Percentiles rank a stretch among this genome's conserved stretches.
Conservation (phyloP, 2,113 vertebrate species). For the Baryphthengus martii region DNA sequence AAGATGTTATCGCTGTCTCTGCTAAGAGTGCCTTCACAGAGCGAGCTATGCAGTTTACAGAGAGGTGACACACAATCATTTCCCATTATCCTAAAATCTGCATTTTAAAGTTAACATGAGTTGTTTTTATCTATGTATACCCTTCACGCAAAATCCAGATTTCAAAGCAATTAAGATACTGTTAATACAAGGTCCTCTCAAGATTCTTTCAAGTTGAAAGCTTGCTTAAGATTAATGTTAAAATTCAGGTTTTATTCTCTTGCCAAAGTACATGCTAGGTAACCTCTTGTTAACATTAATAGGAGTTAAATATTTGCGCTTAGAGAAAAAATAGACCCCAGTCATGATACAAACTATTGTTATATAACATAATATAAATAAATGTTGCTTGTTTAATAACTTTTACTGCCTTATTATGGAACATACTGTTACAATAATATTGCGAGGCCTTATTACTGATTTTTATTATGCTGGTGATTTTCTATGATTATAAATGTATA, state of each 20-base stretch:
- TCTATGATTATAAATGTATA: neutral
- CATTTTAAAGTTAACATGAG: neutral
- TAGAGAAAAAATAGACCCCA: constrained; percentile 44
- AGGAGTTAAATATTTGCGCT: constrained; percentile 60
- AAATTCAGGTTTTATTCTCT: constrained; percentile 44
- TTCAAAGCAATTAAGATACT: constrained; percentile 45
- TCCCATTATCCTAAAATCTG: constrained; percentile 28
- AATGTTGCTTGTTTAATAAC: neutral
- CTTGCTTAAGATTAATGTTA: constrained; percentile 63
- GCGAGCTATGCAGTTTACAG: neutral
- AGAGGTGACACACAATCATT: constrained; percentile 32
- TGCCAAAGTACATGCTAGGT: constrained; percentile 45
- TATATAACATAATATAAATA: constrained; percentile 42
- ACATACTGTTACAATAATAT: neutral
- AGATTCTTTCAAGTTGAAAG: constrained; percentile 61
- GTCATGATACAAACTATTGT: constrained; percentile 21
- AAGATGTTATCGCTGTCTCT: neutral
- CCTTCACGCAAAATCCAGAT: neutral
- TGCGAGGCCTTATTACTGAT: neutral
- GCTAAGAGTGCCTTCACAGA: neutral
- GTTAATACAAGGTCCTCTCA: constrained; percentile 24
- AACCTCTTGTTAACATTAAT: constrained; percentile 68
- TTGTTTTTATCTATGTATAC: constrained; percentile 43
- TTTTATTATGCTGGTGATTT: neutral
- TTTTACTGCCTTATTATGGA: neutral